A percentile compares a stretch with the other conserved stretches of the same genome.
These are phyloP conservation scores for Drosophila recens DNA, from an alignment of 2,888 invertebrate species.

Conservation along the genomic window DNA sequence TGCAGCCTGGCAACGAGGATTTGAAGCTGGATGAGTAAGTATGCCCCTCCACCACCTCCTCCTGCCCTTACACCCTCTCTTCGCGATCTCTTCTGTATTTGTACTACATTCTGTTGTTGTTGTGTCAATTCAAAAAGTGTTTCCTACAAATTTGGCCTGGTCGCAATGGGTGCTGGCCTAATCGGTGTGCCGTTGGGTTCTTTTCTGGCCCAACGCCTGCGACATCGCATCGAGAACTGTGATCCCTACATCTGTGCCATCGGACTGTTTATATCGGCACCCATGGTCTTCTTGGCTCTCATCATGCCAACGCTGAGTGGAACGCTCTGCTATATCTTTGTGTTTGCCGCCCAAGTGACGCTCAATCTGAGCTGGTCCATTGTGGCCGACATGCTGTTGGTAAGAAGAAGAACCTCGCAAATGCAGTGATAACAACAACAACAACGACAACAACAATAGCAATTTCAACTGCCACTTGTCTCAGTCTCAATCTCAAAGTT, in stretches of 20 bases:
- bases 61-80: conserved; percentile 50
- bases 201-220: conserved; percentile 90
- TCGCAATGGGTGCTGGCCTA: conserved; percentile 96
- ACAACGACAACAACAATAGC: conserved; percentile 8
- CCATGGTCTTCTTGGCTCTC: conserved; percentile 93
- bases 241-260: conserved; percentile 97
- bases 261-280: conserved; percentile 94
- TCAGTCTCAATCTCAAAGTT: neutral
- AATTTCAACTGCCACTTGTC: conserved; percentile 6
- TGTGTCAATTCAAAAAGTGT: conserved; percentile 87
- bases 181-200: conserved; percentile 97
- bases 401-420: conserved; percentile 87
- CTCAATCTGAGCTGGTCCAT: conserved; percentile 99
- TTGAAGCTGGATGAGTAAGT: conserved; percentile 87
- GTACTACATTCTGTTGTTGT: conserved; percentile 42
- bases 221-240: conserved; percentile 88
- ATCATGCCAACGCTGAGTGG: conserved; percentile 89
- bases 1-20: conserved; percentile 87
- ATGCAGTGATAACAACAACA: conserved; percentile 6
- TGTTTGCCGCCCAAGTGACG: conserved; percentile 93
- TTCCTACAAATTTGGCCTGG: conserved; percentile 95
- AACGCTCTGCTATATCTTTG: conserved; percentile 90
- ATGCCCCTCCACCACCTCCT: neutral
- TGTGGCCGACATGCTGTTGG: conserved; percentile 98
- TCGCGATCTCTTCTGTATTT: neutral